Evolutionary conservation across 2,797 vertebrate genomes (phyloP).

Genomic region (Pelochelys cantorii): DNA sequence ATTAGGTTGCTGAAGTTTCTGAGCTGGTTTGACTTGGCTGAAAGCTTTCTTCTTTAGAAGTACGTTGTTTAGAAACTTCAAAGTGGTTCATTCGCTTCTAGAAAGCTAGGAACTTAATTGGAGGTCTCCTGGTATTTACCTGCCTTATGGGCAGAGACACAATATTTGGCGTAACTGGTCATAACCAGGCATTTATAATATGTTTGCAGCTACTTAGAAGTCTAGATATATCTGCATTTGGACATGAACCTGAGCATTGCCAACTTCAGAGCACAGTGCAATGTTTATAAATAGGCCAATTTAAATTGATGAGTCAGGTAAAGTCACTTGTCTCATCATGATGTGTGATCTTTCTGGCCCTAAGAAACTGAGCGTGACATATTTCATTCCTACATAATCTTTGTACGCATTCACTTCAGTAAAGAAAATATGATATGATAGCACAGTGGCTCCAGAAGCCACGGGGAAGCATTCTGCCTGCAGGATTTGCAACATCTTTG

Average conservation of each 20-base stretch:
- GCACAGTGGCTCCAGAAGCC: neutral
- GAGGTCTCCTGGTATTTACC: neutral
- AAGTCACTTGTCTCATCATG: conserved; percentile 5
- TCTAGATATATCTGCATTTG: neutral
- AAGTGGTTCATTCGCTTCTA: neutral
- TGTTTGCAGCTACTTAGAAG: neutral
- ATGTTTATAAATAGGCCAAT: neutral
- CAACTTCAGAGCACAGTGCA: neutral
- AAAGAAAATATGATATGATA: neutral
- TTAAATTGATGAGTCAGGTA: neutral
- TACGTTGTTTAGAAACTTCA: neutral
- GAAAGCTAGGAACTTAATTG: neutral
- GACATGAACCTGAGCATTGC: neutral
- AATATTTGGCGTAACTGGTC: neutral
- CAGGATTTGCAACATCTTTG: neutral
- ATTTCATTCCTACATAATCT: neutral
- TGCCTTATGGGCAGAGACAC: neutral
- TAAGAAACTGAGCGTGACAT: neutral
- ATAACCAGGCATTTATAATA: neutral
- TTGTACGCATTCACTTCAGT: neutral
- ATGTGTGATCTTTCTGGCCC: neutral
- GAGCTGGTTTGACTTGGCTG: neutral
- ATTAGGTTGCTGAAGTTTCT: neutral
- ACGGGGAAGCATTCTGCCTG: neutral
- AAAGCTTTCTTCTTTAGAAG: neutral